Evolutionary conservation across 2,113 vertebrate genomes (phyloP).

Genomic region (Colaptes auratus): DNA sequence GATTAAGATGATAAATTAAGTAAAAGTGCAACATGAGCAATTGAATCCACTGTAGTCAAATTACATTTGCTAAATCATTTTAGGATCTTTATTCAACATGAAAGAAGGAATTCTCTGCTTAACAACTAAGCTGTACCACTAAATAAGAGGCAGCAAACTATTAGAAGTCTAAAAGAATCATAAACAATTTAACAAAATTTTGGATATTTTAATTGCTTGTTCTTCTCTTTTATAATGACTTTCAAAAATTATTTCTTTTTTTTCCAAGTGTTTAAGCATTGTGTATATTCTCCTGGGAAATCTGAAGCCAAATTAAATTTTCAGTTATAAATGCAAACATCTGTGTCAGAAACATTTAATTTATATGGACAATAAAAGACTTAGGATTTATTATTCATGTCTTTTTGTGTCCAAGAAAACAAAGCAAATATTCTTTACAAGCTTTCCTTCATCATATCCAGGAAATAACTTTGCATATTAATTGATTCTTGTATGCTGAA

Average conservation of each 20-base stretch:
- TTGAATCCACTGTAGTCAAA: slow-evolving; percentile 6
- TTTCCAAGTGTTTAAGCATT: slow-evolving; percentile 21
- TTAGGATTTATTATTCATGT: not conserved
- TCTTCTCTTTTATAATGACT: slow-evolving; percentile 43
- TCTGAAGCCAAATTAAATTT: slow-evolving; percentile 67
- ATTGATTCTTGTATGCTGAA: not conserved
- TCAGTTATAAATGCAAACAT: slow-evolving; percentile 72
- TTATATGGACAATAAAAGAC: slow-evolving; percentile 14
- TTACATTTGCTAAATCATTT: not conserved
- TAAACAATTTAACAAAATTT: slow-evolving; percentile 59
- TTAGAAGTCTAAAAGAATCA: slow-evolving; percentile 47
- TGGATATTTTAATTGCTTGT: slow-evolving; percentile 47
- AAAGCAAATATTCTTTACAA: not conserved
- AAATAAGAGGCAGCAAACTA: slow-evolving; percentile 20
- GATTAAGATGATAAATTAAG: not conserved
- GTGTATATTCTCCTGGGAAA: slow-evolving; percentile 37
- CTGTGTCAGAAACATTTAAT: slow-evolving; percentile 46
- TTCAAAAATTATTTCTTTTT: slow-evolving; percentile 32
- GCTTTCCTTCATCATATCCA: not conserved
- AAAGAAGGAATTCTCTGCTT: slow-evolving; percentile 36
- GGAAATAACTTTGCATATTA: not conserved
- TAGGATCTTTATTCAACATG: slow-evolving; percentile 12
- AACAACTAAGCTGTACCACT: not conserved
- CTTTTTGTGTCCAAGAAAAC: not conserved
- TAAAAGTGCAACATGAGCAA: slow-evolving; percentile 12